Conservation (phyloP, 2,113 vertebrate species). For the Chauna torquata region DNA sequence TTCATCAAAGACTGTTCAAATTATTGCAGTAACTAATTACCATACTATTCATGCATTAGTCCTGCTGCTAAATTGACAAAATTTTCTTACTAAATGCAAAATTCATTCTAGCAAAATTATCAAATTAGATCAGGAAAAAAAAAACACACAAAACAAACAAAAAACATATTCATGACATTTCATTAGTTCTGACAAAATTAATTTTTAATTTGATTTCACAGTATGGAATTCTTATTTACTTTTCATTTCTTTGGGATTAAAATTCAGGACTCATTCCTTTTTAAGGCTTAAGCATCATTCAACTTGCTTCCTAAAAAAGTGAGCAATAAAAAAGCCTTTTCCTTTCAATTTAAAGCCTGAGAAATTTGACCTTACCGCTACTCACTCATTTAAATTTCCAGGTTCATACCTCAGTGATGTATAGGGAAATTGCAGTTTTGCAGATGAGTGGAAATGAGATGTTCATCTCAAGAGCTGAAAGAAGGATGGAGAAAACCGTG, state of each 20-base stretch:
- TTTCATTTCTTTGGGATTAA: neutral
- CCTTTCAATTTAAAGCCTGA: neutral
- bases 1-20: neutral
- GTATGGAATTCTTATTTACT: neutral
- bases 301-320: neutral
- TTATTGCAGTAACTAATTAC: neutral
- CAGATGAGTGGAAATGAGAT: neutral
- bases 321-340: neutral
- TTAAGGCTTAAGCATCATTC: neutral
- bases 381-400: neutral
- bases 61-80: neutral
- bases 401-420: neutral
- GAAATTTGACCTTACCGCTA: neutral
- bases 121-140: neutral
- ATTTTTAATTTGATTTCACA: neutral
- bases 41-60: neutral
- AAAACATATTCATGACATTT: neutral
- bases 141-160: no score
- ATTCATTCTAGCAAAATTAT: neutral
- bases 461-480: neutral
- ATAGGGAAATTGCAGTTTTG: neutral
- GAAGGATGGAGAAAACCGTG: neutral
- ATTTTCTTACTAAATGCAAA: neutral
- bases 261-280: neutral
- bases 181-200: neutral